Evolutionary conservation across 2,888 invertebrate genomes (phyloP), one percentile per base, ranked within the genome.

Genomic region (Nemotelus pantherinus): DNA sequence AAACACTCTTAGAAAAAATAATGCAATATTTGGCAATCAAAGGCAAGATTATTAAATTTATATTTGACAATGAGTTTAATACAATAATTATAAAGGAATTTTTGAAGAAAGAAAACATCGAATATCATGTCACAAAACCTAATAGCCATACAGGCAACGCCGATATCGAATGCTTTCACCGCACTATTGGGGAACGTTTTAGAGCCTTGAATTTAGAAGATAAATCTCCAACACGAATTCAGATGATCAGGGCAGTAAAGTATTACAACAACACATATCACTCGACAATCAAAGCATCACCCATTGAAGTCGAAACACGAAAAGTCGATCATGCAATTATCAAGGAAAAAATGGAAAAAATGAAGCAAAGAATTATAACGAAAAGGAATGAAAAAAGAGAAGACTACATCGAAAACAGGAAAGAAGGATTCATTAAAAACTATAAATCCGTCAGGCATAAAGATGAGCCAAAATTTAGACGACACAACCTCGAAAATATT

Each of bases 261-360:
- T 25, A 25, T 25, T n/a, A n/a, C n/a, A n/a, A n/a, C 39, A 43
- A 43, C 9, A 41, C 68, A 50, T 55, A 67, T n/a, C 76, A 67
- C 44, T 53, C 57, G 10, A 67, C 68, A 44, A 74, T 76, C 10
- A 76, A 76, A 47, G 50, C 63, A 63, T 64, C 63, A 5, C 47
- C 80, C 47, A 65, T 71, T 1, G 71, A 81, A 57, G 78, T 78
- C 45, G 80, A 80, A 3, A 10, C 43, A 7, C 10, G 45, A 4
- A 67, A 60, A 60, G 7, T 3, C 5, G 41, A 60, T 60, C n/a
- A 25, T 60, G 4, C 25, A 39, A 41, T 60, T 3, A 60, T 60
- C n/a, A 60, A 41, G 7, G 4, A 60, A 41, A 3, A 3, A 60
- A 60, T 60, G 25, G 4, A 25, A 3, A 25, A 41, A 60, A 41